phyloP scores from a whole-genome alignment of 2,113 vertebrate species.

The Perca schrenkii region DNA sequence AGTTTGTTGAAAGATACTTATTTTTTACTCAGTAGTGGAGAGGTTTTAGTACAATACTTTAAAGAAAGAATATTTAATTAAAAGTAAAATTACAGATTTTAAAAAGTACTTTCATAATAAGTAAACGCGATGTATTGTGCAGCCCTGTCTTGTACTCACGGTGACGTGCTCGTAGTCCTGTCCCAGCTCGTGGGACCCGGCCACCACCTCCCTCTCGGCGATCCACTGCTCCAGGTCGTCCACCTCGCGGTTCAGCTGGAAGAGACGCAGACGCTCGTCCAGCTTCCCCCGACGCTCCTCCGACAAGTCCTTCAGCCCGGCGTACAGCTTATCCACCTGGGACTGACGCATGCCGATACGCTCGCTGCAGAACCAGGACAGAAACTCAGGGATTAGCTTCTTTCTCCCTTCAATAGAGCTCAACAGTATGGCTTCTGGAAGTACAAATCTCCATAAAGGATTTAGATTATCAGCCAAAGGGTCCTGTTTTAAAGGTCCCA shows the following conservation, averaged over 20 bases:
- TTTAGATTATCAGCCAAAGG: too few relatives aligned
- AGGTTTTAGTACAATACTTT: too few relatives aligned
- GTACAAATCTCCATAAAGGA: too few relatives aligned
- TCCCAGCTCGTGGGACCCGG: conserved; percentile 96
- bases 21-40: too few relatives aligned
- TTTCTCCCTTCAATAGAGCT: background rate
- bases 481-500: too few relatives aligned
- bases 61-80: too few relatives aligned
- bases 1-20: too few relatives aligned
- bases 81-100: background rate
- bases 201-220: conserved; percentile 97
- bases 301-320: conserved; percentile 94
- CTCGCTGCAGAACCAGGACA: conserved; percentile 84
- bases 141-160: conserved; percentile 75
- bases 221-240: conserved; percentile 99
- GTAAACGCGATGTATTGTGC: too few relatives aligned
- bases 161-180: conserved; percentile 99
- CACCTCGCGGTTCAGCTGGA: conserved; percentile 98
- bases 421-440: too few relatives aligned
- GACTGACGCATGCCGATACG: conserved; percentile 99
- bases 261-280: conserved; percentile 95
- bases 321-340: conserved; percentile 98
- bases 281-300: conserved; percentile 96
- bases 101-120: background rate
- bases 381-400: background rate